phyloP scores from a whole-genome alignment of 2,113 vertebrate genomes.

The Gymnogyps californianus region DNA sequence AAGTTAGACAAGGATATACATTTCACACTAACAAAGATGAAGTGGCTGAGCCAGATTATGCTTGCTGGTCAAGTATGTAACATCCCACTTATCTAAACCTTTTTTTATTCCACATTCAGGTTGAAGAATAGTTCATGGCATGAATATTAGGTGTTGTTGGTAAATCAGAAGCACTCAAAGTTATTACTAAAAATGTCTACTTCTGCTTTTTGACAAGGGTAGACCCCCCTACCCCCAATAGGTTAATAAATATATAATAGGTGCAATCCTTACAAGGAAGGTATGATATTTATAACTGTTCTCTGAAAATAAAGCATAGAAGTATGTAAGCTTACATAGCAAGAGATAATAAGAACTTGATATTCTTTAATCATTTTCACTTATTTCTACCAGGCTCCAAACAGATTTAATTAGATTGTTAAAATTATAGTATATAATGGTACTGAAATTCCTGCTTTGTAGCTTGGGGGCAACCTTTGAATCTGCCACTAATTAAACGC shows the following conservation, averaged over 20 bases:
- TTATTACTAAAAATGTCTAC: neutral
- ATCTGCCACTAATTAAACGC: neutral
- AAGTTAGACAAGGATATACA: neutral
- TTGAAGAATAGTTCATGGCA: conserved; percentile 14
- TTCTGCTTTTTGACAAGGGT: conserved; percentile 13
- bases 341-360: neutral
- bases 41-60: conserved; percentile 18
- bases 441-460: neutral
- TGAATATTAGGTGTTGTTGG: neutral
- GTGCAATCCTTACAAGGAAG: neutral
- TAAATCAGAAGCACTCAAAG: neutral
- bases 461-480: neutral
- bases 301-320: conserved; percentile 22
- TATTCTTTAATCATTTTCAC: neutral
- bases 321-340: neutral
- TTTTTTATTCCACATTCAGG: conserved; percentile 2
- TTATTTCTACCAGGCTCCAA: neutral
- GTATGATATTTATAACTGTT: neutral
- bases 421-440: neutral
- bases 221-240: neutral
- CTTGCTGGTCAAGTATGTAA: neutral
- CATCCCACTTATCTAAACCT: neutral
- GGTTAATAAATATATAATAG: conserved; percentile 7
- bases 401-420: neutral
- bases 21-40: neutral